Evolutionary conservation across 2,888 invertebrate species (phyloP).

Genomic region (Drosophila gaucha): DNA sequence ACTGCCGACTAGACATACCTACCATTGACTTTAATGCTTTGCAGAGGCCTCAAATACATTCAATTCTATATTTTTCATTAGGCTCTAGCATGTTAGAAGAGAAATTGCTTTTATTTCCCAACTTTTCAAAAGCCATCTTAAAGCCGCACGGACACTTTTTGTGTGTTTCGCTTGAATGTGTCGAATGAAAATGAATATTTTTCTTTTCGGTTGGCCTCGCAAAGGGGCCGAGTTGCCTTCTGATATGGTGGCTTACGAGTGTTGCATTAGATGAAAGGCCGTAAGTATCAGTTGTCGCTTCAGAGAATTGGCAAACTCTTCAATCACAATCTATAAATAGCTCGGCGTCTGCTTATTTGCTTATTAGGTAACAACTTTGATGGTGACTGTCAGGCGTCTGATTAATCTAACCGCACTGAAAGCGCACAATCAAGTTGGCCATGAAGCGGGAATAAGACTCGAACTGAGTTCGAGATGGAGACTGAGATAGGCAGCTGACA

Average conservation of each 20-base stretch:
- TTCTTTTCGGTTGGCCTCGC: too few relatives aligned
- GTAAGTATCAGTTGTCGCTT: conserved; percentile 30
- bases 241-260: not conserved
- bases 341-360: conserved; percentile 26
- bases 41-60: too few relatives aligned
- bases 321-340: conserved; percentile 53
- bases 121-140: too few relatives aligned
- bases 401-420: conserved; percentile 39
- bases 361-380: conserved; percentile 38
- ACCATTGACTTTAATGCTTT: too few relatives aligned
- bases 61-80: too few relatives aligned
- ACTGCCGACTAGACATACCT: too few relatives aligned
- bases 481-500: conserved; percentile 9
- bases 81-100: too few relatives aligned
- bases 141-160: too few relatives aligned
- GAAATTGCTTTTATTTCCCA: too few relatives aligned
- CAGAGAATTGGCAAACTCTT: conserved; percentile 21
- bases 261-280: conserved; percentile 33
- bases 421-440: conserved; percentile 30
- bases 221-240: too few relatives aligned
- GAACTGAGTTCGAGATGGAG: not conserved
- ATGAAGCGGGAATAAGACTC: not conserved
- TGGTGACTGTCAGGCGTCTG: conserved; percentile 33
- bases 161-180: too few relatives aligned
- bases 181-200: too few relatives aligned